Evolutionary conservation across 2,888 invertebrate genomes (phyloP).

Genomic region (Ochlodes sylvanus): DNA sequence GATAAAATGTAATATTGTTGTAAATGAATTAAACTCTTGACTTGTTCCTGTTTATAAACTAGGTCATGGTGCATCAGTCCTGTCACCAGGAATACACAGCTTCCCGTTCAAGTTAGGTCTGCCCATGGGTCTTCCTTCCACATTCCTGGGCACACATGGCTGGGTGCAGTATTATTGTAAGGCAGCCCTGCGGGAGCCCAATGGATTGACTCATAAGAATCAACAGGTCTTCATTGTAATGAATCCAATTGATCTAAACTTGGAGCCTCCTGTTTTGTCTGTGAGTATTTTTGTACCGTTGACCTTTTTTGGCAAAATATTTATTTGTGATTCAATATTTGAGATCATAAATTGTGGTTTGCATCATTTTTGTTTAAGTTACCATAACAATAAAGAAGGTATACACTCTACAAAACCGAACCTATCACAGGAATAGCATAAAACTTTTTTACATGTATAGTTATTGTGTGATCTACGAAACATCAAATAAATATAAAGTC

Average conservation of each 20-base stretch:
- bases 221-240: constrained; percentile 98
- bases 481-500: too few relatives aligned
- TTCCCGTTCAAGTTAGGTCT: constrained; percentile 97
- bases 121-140: constrained; percentile 95
- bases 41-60: constrained; percentile 39
- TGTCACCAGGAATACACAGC: constrained; percentile 97
- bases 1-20: too few relatives aligned
- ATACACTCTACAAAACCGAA: too few relatives aligned
- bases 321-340: too few relatives aligned
- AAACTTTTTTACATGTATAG: too few relatives aligned
- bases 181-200: constrained; percentile 94
- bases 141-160: constrained; percentile 96
- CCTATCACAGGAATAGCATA: too few relatives aligned
- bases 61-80: constrained; percentile 92
- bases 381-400: too few relatives aligned
- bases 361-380: too few relatives aligned
- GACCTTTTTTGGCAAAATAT: too few relatives aligned
- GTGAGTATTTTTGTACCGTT: constrained; percentile 83
- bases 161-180: constrained; percentile 98
- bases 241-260: constrained; percentile 97
- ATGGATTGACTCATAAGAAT: constrained; percentile 96
- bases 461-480: too few relatives aligned
- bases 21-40: too few relatives aligned
- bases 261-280: constrained; percentile 94
- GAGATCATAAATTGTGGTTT: too few relatives aligned